Percentiles rank a stretch among this genome's conserved stretches.
phyloP scores from a whole-genome alignment of 2,113 vertebrate species.

The Cinclus mexicanus region DNA sequence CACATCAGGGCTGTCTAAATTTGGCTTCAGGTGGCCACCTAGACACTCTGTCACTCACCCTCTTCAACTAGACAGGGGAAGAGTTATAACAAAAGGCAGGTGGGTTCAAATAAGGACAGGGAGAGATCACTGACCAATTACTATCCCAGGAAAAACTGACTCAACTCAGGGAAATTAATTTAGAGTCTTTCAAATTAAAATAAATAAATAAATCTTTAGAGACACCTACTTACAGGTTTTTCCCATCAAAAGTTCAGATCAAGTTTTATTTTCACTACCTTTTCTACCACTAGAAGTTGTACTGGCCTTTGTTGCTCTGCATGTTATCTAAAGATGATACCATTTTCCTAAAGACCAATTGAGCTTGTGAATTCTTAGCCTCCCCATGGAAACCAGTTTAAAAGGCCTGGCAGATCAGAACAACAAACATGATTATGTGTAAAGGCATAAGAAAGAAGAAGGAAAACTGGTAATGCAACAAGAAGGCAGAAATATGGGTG shows the following conservation, averaged over 20 bases:
- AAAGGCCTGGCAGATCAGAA: not conserved
- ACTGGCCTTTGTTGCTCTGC: not conserved
- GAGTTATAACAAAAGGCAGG: not conserved
- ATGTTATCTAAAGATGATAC: not conserved
- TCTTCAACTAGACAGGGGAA: not conserved
- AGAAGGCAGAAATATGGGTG: not conserved
- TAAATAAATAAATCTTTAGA: not conserved
- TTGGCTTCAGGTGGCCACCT: not conserved
- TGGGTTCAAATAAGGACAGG: not conserved
- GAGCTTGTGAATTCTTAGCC: not conserved
- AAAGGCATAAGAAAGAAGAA: not conserved
- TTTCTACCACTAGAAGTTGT: not conserved
- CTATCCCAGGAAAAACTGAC: not conserved
- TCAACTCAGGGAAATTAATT: not conserved
- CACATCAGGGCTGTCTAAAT: not conserved
- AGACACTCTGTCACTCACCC: not conserved
- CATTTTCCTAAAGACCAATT: not conserved
- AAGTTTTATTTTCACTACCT: not conserved
- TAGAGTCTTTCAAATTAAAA: not conserved
- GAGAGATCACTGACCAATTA: not conserved
- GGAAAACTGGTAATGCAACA: not conserved
- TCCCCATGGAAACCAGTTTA: not conserved
- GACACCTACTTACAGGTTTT: not conserved
- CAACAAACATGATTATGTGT: not conserved
- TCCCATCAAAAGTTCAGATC: not conserved